Evolutionary conservation across 2,113 vertebrate genomes (phyloP).

Genomic region (rat (Rattus norvegicus)): GRCr8 NC_086032.1:106860501-106861000

Average conservation of each 20-base stretch:
- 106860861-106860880: background rate
- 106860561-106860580: constrained; percentile 22
- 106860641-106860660: background rate
- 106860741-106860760: too few species aligned
- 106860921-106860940: background rate
- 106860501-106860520: background rate
- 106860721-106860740: background rate
- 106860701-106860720: background rate
- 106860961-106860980: background rate
- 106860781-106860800: background rate
- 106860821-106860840: background rate
- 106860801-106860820: background rate
- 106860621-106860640: constrained; percentile 25
- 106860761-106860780: background rate
- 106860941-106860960: background rate
- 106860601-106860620: constrained; percentile 11
- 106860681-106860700: background rate
- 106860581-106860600: constrained; percentile 38
- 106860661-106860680: background rate
- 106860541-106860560: constrained; percentile 35
- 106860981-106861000: background rate
- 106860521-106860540: constrained; percentile 10
- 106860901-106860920: background rate
- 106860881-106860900: background rate
- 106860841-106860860: background rate